phyloP scores from a whole-genome alignment of 2,888 invertebrate species.

The Melipona bicolor region DNA sequence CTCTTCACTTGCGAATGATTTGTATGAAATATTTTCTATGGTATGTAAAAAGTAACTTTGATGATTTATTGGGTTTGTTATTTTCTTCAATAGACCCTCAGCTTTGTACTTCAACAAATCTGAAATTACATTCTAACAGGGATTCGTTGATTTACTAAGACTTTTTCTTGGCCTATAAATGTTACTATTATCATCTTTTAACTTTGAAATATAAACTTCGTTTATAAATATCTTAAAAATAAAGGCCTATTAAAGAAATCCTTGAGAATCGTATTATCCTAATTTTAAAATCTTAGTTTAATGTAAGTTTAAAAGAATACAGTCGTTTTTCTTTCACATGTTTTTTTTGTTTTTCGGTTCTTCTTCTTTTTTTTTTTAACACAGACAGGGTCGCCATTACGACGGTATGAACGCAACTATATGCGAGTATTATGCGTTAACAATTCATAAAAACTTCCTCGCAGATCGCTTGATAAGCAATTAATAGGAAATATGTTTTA shows the following conservation, averaged over 20 bases:
- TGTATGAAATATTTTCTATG: not conserved
- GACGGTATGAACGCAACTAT: conserved; percentile 38
- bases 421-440: conserved; percentile 58
- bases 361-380: conserved; percentile 25
- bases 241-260: conserved; percentile 23
- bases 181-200: conserved; percentile 10
- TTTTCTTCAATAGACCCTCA: conserved; percentile 17
- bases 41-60: conserved; percentile 2
- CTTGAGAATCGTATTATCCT: conserved; percentile 24
- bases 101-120: conserved; percentile 21
- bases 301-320: conserved; percentile 42
- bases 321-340: not conserved
- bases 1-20: conserved; percentile 2
- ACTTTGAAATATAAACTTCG: conserved; percentile 14
- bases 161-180: not conserved
- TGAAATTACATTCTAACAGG: conserved; percentile 2
- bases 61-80: not conserved
- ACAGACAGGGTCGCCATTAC: conserved; percentile 39
- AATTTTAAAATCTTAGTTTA: conserved; percentile 17
- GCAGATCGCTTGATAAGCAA: conserved; percentile 51
- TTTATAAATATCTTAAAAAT: conserved; percentile 22
- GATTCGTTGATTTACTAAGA: not conserved
- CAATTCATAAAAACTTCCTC: conserved; percentile 64
- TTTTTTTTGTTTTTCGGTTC: not conserved
- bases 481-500: conserved; percentile 65